phyloP scores from a whole-genome alignment of 1,140 invertebrate species.

The Hypsibius dujardini region DNA sequence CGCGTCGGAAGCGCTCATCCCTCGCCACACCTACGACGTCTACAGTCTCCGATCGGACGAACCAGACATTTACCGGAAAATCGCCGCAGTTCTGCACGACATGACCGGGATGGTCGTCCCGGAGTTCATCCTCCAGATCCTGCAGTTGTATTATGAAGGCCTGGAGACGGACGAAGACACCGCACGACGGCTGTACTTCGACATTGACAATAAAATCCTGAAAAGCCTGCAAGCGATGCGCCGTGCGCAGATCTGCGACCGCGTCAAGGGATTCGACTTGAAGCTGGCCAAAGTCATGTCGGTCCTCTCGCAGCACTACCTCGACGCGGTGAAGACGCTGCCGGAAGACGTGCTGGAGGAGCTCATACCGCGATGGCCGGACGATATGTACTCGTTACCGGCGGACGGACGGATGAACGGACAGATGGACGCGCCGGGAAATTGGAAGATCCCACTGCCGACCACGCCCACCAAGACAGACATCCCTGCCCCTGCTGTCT shows the following conservation, averaged over 20 bases:
- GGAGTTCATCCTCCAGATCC: background rate
- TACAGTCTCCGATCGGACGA: constrained; percentile 10
- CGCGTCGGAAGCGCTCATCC: background rate
- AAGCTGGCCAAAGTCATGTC: constrained; percentile 2
- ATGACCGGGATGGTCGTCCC: background rate
- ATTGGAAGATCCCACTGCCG: background rate
- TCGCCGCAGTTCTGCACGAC: background rate
- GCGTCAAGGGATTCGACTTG: background rate
- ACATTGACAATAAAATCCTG: constrained; percentile 15
- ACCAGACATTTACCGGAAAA: background rate
- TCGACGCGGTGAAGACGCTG: background rate
- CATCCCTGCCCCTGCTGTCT: background rate
- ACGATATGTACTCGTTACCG: background rate
- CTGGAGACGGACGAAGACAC: background rate
- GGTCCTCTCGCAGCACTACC: background rate
- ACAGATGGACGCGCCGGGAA: background rate
- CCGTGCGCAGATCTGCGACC: constrained; percentile 10
- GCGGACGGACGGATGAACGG: background rate
- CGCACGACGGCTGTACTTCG: background rate
- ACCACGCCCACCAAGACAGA: background rate
- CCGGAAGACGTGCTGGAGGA: background rate
- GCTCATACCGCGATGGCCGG: background rate
- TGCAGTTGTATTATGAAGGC: background rate
- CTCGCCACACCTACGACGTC: background rate
- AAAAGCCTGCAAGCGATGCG: constrained; percentile 11